phyloP scores from a whole-genome alignment of 2,113 vertebrate genomes.

The Platanista minor region DNA sequence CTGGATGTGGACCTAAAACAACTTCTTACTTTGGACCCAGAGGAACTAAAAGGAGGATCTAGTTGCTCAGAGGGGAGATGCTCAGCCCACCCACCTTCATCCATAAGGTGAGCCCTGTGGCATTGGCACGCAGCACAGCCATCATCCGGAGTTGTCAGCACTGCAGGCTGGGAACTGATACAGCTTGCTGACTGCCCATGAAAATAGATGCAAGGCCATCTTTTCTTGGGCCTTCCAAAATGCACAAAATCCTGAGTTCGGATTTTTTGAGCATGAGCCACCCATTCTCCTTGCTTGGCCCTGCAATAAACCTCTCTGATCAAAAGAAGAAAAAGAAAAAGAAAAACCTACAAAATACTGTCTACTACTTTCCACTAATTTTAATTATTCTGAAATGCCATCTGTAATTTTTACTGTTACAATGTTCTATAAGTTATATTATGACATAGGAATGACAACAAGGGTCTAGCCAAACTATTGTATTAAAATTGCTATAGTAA shows the following conservation, averaged over 20 bases:
- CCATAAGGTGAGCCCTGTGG: fast-evolving
- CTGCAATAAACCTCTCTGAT: background rate
- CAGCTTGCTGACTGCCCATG: background rate
- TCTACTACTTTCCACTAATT: background rate
- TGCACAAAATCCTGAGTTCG: background rate
- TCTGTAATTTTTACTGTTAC: background rate
- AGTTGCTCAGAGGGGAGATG: background rate
- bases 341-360: background rate
- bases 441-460: background rate
- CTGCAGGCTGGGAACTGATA: background rate
- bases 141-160: fast-evolving
- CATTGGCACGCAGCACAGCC: too few species aligned
- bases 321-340: background rate
- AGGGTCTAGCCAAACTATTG: background rate
- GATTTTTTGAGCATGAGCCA: background rate
- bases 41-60: background rate
- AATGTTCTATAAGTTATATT: background rate
- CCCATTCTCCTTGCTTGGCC: background rate
- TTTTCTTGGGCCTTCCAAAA: background rate
- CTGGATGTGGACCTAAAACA: background rate
- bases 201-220: background rate
- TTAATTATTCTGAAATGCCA: background rate
- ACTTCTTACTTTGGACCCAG: background rate
- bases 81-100: background rate
- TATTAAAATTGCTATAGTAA: background rate